A percentile compares a stretch with the other conserved stretches of the same genome.
These are phyloP conservation scores for Brachypodius melanocephalos DNA, from an alignment of 2,113 vertebrate genomes.

Conservation along the genomic window DNA sequence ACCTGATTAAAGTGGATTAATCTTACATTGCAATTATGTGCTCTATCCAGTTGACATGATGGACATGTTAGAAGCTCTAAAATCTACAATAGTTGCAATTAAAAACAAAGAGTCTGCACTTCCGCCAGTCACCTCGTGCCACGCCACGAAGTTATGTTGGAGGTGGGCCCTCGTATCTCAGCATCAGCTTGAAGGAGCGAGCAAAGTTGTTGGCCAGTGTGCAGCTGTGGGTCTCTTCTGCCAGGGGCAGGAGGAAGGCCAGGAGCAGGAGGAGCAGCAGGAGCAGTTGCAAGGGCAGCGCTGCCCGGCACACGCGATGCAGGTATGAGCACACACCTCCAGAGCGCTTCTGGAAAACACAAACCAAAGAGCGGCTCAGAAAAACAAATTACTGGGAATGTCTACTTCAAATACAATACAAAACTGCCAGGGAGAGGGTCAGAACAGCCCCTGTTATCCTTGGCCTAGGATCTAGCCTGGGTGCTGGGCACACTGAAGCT, in stretches of 20 bases:
- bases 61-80: neutral
- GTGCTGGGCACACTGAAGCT: neutral
- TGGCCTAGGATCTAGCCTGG: neutral
- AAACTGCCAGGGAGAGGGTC: neutral
- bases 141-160: constrained; percentile 75
- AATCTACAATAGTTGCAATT: neutral
- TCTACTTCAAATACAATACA: neutral
- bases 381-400: too few relatives aligned
- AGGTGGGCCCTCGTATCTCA: constrained; percentile 84
- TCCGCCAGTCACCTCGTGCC: neutral
- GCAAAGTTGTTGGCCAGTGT: constrained; percentile 89
- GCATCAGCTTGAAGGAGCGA: constrained; percentile 89
- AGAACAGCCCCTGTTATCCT: neutral
- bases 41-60: neutral
- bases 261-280: constrained; percentile 86
- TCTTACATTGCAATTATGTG: neutral
- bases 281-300: constrained; percentile 82
- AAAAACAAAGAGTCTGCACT: neutral
- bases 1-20: constrained; percentile 4
- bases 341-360: constrained; percentile 63
- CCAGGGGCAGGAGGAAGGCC: constrained; percentile 83
- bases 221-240: constrained; percentile 82
- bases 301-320: constrained; percentile 79
- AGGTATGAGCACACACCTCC: constrained; percentile 56
- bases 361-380: neutral